Conservation (phyloP, 2,113 vertebrate species). For the Urocolius indicus region DNA sequence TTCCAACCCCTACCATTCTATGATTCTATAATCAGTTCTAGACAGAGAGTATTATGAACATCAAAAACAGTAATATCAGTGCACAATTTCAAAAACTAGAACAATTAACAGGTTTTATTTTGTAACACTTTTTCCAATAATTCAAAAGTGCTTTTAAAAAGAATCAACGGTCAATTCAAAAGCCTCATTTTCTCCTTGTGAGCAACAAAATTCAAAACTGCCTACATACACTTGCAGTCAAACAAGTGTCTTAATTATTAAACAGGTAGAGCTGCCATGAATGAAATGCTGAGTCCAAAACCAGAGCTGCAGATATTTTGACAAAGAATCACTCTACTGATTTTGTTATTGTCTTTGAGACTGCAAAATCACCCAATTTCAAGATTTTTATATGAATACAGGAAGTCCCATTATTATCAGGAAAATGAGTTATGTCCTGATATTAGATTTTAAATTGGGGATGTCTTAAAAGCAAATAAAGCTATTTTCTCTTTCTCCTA, state of each 20-base stretch:
- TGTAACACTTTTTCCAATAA: neutral
- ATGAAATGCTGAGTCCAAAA: neutral
- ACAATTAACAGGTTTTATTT: neutral
- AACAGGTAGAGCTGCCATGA: neutral
- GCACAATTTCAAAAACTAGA: neutral
- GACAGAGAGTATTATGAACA: neutral
- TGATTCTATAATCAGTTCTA: neutral
- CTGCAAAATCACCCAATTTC: neutral
- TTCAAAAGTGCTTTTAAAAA: neutral
- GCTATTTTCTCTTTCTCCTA: neutral
- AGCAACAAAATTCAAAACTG: neutral
- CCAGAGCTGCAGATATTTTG: neutral
- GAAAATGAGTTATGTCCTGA: neutral
- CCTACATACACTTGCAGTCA: neutral
- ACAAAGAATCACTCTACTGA: neutral
- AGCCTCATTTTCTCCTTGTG: neutral
- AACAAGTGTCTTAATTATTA: neutral
- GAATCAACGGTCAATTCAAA: neutral
- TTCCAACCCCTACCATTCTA: too few relatives aligned
- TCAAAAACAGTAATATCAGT: neutral
- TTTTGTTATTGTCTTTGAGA: neutral
- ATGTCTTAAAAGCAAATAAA: constrained; percentile 31
- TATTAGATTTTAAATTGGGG: constrained; percentile 2
- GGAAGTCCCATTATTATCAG: neutral
- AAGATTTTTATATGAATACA: neutral